Evolutionary conservation across 2,797 vertebrate genomes (phyloP).

Genomic region (Megalops cyprinoides): DNA sequence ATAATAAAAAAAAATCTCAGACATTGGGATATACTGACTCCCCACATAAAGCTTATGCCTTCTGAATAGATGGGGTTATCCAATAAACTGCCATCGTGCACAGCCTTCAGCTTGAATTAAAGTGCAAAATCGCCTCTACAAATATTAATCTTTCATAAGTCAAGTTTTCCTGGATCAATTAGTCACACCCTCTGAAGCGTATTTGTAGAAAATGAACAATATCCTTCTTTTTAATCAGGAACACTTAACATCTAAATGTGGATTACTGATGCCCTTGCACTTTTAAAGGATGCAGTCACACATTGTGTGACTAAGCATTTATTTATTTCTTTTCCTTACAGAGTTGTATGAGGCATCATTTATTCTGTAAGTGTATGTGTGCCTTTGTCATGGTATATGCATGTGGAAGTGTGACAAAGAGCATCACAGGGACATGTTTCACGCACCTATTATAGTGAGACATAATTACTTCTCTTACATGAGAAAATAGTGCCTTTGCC

Average conservation of each 20-base stretch:
- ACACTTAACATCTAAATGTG: conserved; percentile 55
- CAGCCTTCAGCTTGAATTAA: conserved; percentile 55
- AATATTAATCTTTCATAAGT: conserved; percentile 64
- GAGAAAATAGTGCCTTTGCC: too few relatives aligned
- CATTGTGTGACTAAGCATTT: conserved; percentile 28
- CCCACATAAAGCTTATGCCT: too few relatives aligned
- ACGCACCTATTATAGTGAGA: too few relatives aligned
- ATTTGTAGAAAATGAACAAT: conserved; percentile 53
- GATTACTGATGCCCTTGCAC: conserved; percentile 63
- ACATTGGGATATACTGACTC: too few relatives aligned
- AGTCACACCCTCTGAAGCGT: conserved; percentile 59
- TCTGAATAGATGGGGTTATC: too few relatives aligned
- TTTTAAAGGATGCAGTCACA: conserved; percentile 64
- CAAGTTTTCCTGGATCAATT: conserved; percentile 64
- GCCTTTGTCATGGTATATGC: too few relatives aligned
- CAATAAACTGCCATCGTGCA: background rate
- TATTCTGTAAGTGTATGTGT: too few relatives aligned
- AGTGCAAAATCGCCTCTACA: conserved; percentile 62
- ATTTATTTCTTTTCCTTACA: background rate
- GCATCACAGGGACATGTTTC: too few relatives aligned
- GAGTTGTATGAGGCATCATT: too few relatives aligned
- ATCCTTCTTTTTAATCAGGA: conserved; percentile 37
- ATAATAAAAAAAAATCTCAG: too few relatives aligned
- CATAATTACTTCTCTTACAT: too few relatives aligned
- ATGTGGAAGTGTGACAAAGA: too few relatives aligned